These are phyloP conservation scores for Gonocerus acuteangulatus DNA, from an alignment of 2,888 invertebrate species.

Conservation along the genomic window DNA sequence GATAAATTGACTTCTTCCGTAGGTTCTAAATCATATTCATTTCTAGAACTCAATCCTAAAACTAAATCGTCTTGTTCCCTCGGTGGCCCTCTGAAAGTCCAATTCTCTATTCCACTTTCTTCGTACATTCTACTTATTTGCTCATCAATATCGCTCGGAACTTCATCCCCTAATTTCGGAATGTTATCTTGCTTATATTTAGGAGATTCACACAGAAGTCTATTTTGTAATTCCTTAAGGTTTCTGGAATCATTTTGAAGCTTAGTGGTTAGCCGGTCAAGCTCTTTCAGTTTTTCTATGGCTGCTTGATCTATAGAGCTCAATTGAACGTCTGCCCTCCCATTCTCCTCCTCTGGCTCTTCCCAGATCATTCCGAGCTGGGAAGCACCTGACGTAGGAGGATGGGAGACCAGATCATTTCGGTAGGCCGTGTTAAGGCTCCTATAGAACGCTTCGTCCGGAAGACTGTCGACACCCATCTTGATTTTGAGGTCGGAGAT, in stretches of 20 bases:
- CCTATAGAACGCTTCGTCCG: constrained; percentile 80
- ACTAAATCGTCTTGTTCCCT: constrained; percentile 29
- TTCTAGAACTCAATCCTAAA: constrained; percentile 18
- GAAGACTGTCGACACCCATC: constrained; percentile 49
- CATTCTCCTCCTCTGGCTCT: constrained; percentile 62
- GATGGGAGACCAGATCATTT: constrained; percentile 57
- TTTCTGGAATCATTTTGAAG: constrained; percentile 71
- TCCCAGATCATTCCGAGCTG: constrained; percentile 83
- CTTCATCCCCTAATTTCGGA: constrained; percentile 44
- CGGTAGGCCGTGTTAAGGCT: constrained; percentile 81
- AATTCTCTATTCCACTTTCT: constrained; percentile 55
- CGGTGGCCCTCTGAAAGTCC: constrained; percentile 46
- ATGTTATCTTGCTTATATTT: constrained; percentile 32
- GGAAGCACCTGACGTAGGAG: constrained; percentile 50
- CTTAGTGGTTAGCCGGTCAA: constrained; percentile 67
- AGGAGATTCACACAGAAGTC: constrained; percentile 47
- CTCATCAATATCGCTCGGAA: constrained; percentile 59
- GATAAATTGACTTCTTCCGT: constrained; percentile 24
- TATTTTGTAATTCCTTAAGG: constrained; percentile 64
- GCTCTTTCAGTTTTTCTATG: constrained; percentile 68
- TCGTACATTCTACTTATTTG: constrained; percentile 61
- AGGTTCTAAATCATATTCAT: constrained; percentile 17
- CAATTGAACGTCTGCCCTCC: constrained; percentile 46
- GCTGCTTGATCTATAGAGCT: constrained; percentile 70
- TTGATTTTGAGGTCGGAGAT: constrained; percentile 44